Conservation (phyloP, 1,140 invertebrate species). For the Sitobion miscanthi region DNA sequence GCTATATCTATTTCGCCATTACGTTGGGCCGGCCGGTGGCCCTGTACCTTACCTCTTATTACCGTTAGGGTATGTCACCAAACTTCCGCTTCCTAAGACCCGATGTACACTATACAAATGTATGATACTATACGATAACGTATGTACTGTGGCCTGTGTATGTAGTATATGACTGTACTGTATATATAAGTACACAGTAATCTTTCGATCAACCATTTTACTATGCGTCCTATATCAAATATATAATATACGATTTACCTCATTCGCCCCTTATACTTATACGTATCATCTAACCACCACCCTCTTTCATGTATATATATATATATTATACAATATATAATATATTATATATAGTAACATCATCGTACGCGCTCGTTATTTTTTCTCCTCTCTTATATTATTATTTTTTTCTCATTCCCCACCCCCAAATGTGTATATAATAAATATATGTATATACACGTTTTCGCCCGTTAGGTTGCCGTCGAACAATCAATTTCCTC, state of each 20-base stretch:
- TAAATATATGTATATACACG: slow-evolving; percentile 20
- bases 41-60: too few relatives aligned
- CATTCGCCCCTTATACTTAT: not conserved
- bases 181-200: too few relatives aligned
- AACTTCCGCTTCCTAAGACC: not conserved
- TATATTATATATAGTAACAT: not conserved
- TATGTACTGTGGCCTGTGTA: too few relatives aligned
- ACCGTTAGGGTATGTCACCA: not conserved
- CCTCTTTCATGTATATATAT: not conserved
- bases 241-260: not conserved
- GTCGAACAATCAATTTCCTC: slow-evolving; percentile 49
- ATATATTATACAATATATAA: not conserved
- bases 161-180: too few relatives aligned
- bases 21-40: too few relatives aligned
- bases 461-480: slow-evolving; percentile 4
- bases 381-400: not conserved
- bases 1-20: not conserved
- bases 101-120: not conserved
- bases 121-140: not conserved
- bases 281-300: not conserved
- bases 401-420: not conserved
- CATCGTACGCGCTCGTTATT: not conserved
- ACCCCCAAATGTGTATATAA: not conserved
- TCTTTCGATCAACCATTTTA: not conserved
- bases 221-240: not conserved